Percentiles rank a stretch among this genome's conserved stretches.
These are phyloP conservation scores for Tinea trinotella DNA, from an alignment of 2,888 invertebrate species.

Conservation along the genomic window DNA sequence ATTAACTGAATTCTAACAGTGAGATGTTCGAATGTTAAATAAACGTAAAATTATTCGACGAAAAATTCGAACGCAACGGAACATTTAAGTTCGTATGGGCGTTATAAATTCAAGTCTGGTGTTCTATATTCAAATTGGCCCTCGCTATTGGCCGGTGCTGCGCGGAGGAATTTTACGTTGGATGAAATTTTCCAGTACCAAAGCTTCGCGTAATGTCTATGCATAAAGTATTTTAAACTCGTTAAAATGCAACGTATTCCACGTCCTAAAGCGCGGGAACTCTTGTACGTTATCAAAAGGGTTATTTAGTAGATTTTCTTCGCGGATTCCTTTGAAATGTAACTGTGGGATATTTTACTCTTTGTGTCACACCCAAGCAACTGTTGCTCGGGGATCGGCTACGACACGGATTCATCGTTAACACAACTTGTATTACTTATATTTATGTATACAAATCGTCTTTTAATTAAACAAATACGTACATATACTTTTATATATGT, in stretches of 20 bases:
- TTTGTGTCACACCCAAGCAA: background rate
- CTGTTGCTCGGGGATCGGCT: conserved; percentile 7
- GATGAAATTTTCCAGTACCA: conserved; percentile 38
- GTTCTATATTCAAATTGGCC: conserved; percentile 71
- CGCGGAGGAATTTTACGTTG: conserved; percentile 36
- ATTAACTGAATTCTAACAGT: conserved; percentile 19
- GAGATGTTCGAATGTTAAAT: conserved; percentile 22
- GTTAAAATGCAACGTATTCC: conserved; percentile 67
- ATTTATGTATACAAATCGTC: background rate
- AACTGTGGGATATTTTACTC: conserved; percentile 11
- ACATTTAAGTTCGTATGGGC: conserved; percentile 59
- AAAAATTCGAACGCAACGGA: conserved; percentile 31
- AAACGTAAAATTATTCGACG: conserved; percentile 20
- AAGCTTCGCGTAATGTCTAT: conserved; percentile 54
- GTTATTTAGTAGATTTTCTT: conserved; percentile 43
- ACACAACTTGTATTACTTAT: background rate
- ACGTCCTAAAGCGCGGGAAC: conserved; percentile 29
- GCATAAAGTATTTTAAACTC: conserved; percentile 70
- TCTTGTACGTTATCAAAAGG: conserved; percentile 36
- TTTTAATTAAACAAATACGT: too few relatives aligned
- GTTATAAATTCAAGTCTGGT: conserved; percentile 62
- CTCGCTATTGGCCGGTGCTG: conserved; percentile 49
- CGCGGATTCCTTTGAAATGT: conserved; percentile 32
- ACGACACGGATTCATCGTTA: background rate
- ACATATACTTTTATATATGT: too few relatives aligned